phyloP scores from a whole-genome alignment of 2,888 invertebrate genomes.

The Capitulum mitella region DNA sequence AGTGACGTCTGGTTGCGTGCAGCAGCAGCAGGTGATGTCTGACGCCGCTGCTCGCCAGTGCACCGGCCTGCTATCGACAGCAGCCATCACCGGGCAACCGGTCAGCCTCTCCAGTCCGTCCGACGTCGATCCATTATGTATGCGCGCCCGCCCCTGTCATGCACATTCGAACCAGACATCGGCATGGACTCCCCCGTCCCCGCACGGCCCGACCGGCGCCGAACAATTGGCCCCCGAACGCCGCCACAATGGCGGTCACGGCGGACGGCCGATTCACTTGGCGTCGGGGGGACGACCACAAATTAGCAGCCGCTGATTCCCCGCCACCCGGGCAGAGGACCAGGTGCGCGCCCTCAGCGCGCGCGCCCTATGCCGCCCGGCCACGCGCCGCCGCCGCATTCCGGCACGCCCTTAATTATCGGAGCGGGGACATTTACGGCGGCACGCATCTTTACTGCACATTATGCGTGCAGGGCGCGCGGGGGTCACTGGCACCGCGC shows the following conservation, averaged over 20 bases:
- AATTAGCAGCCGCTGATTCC: not conserved
- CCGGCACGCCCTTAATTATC: not conserved
- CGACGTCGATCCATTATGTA: too few species aligned
- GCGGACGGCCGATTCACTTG: not conserved
- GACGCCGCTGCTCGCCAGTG: too few species aligned
- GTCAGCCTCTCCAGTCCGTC: too few species aligned
- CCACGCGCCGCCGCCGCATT: constrained; percentile 3
- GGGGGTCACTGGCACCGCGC: not conserved
- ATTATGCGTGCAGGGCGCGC: not conserved
- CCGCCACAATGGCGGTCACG: not conserved
- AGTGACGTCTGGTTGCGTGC: too few species aligned
- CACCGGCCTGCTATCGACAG: too few species aligned
- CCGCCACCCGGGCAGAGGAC: not conserved
- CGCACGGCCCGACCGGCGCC: not conserved
- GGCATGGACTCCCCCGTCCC: not conserved
- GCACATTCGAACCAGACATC: too few species aligned
- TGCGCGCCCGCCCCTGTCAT: too few species aligned
- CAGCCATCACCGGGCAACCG: too few species aligned
- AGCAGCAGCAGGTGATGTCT: too few species aligned
- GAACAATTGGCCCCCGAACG: too few species aligned
- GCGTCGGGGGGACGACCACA: not conserved
- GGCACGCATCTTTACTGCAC: not conserved
- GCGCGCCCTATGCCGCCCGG: not conserved
- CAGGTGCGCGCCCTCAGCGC: not conserved
- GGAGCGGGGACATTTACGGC: not conserved